These are phyloP conservation scores for Stenotaenia linearis DNA, from an alignment of 2,888 invertebrate species.

Conservation along the genomic window DNA sequence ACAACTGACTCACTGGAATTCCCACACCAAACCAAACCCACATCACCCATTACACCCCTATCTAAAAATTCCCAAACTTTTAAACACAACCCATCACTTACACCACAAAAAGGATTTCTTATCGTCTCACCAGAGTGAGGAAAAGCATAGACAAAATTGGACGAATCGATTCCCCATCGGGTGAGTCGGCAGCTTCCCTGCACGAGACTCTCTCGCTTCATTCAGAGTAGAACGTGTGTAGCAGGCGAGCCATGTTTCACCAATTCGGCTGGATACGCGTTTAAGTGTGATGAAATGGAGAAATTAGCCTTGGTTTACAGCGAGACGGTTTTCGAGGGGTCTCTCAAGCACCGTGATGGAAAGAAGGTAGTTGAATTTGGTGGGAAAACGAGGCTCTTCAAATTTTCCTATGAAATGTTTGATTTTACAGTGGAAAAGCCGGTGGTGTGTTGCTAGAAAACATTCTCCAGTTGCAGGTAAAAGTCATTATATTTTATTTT, in stretches of 20 bases:
- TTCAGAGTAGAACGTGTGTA: background rate
- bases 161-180: background rate
- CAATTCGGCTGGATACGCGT: background rate
- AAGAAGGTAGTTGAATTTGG: conserved; percentile 44
- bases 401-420: too few species aligned
- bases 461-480: conserved; percentile 36
- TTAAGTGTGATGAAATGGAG: background rate
- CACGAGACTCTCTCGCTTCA: too few species aligned
- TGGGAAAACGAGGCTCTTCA: background rate
- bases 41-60: too few species aligned
- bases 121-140: background rate
- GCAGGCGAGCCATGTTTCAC: background rate
- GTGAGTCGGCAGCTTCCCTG: too few species aligned
- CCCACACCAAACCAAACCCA: too few species aligned
- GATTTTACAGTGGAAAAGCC: conserved; percentile 33
- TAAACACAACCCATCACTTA: background rate
- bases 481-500: background rate
- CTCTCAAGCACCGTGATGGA: conserved; percentile 46
- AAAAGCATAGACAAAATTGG: background rate
- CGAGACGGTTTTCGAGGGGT: conserved; percentile 44
- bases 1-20: too few species aligned
- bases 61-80: background rate
- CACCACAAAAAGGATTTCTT: background rate
- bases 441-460: conserved; percentile 33
- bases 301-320: background rate